Evolutionary conservation across 2,888 invertebrate genomes (phyloP).

Genomic region (Acheta domesticus): DNA sequence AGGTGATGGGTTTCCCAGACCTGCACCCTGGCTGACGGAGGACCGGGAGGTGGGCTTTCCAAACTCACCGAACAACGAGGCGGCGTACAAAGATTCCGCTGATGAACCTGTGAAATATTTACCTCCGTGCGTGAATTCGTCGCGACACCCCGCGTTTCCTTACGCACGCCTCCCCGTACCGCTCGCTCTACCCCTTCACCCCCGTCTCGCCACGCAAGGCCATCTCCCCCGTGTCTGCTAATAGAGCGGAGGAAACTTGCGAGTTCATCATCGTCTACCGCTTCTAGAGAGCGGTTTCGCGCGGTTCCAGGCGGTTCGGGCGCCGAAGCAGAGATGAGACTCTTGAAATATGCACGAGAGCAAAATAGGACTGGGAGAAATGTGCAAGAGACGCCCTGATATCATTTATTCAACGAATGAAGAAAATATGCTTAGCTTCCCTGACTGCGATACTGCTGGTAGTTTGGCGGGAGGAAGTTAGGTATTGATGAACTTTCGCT

Average conservation of each 20-base stretch:
- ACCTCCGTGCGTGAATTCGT: not conserved
- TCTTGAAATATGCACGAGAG: not conserved
- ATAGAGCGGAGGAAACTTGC: not conserved
- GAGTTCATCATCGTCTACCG: not conserved
- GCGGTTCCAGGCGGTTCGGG: not conserved
- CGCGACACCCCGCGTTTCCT: not conserved
- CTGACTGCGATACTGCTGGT: not conserved
- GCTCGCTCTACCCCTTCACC: too few relatives aligned
- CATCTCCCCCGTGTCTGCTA: not conserved
- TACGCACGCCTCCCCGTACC: too few relatives aligned
- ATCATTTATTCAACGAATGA: conserved; percentile 7
- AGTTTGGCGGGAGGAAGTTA: not conserved
- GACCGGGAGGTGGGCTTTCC: not conserved
- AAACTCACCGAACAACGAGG: not conserved
- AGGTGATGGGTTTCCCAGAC: too few relatives aligned
- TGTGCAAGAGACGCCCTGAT: not conserved
- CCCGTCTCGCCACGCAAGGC: too few relatives aligned
- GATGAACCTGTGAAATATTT: conserved; percentile 9
- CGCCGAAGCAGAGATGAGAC: conserved; percentile 18
- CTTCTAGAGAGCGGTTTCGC: not conserved
- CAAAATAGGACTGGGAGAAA: not conserved
- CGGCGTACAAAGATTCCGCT: not conserved
- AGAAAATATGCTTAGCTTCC: not conserved
- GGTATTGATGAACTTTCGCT: not conserved
- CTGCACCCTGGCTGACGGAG: too few relatives aligned